A percentile compares a stretch with the other conserved stretches of the same genome.
Conservation (phyloP, 2,797 vertebrate genomes). For the Pteropus rufus region DNA sequence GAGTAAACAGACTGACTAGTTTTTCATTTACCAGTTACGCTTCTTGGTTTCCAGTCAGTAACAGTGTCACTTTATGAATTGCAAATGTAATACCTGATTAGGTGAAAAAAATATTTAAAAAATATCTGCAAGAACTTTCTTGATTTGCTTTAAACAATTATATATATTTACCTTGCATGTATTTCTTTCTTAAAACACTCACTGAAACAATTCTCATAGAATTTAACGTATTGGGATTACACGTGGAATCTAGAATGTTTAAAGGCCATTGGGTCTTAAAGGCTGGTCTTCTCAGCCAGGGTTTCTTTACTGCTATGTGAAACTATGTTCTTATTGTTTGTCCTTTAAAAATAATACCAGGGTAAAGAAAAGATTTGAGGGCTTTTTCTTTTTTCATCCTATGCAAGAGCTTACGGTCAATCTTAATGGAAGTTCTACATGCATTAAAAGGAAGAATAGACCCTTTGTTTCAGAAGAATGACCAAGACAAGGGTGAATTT, state of each 20-base stretch:
- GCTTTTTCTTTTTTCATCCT: constrained; percentile 58
- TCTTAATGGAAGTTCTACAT: background rate
- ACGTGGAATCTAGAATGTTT: constrained; percentile 21
- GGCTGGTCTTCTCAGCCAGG: background rate
- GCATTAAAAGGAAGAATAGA: constrained; percentile 54
- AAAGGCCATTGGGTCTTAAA: constrained; percentile 37
- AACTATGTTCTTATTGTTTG: constrained; percentile 50
- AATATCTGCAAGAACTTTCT: constrained; percentile 31
- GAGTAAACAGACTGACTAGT: background rate
- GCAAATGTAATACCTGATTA: background rate
- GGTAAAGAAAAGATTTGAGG: constrained; percentile 65
- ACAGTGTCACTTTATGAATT: background rate
- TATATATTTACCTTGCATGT: background rate
- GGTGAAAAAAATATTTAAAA: background rate
- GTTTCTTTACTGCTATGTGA: constrained; percentile 32
- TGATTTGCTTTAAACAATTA: background rate
- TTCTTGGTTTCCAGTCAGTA: background rate
- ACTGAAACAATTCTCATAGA: background rate
- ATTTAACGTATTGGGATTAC: background rate
- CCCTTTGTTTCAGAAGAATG: constrained; percentile 60
- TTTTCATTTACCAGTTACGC: background rate
- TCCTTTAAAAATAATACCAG: constrained; percentile 67
- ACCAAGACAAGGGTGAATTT: constrained; percentile 59
- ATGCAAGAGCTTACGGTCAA: constrained; percentile 52
- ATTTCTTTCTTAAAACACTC: constrained; percentile 28